Conservation (phyloP, 53 echinoderm and acorn worm species). For the Stichopus horrens region DNA sequence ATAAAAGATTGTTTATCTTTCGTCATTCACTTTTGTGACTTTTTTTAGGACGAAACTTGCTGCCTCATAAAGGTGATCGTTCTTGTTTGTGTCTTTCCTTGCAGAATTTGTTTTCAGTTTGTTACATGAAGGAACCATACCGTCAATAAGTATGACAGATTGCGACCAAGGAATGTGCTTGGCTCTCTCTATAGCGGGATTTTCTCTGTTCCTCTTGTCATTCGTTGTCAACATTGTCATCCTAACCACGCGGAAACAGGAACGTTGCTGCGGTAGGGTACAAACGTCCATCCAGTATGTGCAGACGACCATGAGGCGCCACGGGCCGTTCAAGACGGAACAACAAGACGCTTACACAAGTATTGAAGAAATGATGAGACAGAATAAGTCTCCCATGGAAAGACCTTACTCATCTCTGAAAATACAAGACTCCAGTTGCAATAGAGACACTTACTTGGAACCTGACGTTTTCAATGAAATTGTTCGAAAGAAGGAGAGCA, state of each 20-base stretch:
- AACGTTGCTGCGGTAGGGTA: neutral
- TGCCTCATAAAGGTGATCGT: too few species aligned
- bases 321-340: neutral
- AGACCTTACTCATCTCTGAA: conserved; percentile 21
- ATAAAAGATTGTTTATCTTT: too few species aligned
- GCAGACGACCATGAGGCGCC: conserved; percentile 19
- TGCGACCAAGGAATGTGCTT: neutral
- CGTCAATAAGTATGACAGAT: too few species aligned
- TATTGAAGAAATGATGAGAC: conserved; percentile 8
- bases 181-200: neutral
- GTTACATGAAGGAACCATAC: too few species aligned
- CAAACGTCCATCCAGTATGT: conserved; percentile 8
- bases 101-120: too few species aligned
- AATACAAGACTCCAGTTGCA: neutral
- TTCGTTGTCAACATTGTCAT: neutral
- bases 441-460: neutral
- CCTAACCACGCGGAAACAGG: neutral
- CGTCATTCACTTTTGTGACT: too few species aligned
- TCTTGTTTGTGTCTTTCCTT: too few species aligned
- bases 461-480: neutral
- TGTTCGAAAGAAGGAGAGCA: neutral
- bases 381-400: neutral
- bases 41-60: too few species aligned
- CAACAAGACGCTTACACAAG: neutral
- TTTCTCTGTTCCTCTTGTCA: neutral